Base-by-base conservation (phyloP, 2,113 vertebrate species). In the Ariopsis seemanni region DNA sequence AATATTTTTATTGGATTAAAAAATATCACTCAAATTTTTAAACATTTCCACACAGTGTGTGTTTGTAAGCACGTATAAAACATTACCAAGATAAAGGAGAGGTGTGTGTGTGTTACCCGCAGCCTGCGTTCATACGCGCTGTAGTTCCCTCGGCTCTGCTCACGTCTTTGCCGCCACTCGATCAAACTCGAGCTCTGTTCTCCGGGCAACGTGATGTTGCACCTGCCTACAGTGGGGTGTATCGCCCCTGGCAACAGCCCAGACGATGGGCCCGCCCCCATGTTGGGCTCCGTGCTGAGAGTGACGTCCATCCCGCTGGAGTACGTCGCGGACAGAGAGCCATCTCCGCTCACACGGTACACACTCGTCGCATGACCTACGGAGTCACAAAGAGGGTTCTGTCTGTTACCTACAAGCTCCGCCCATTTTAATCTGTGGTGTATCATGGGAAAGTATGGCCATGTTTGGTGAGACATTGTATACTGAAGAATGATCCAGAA, bases 261-360 rank as follows among this genome's bases (percentile, higher is more conserved):
- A 0, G 77, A 78, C 52, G 93, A 96, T 0, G 94, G 91, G 0
- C 95, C 97, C 0, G 96, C 96, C 0, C 97, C 94, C 87, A 98
- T 94, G 86, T 98, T 97, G n/a, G 98, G 97, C 92, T 99, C 98
- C 0, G 97, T 97, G 91, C 95, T 97, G 48, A 99, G 96, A 0
- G 94, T 96, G 92, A 99, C 95, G 93, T 99, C 98, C 98, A 99
- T 99, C 69, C 98, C 98, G 0, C 97, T 99, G 84, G 98, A 97
- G 93, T 99, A 97, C 7, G 97, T 96, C 88, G 97, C 97, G 5
- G 95, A 95, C 52, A 99, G 96, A 0, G 98, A 99, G 8, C 98
- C 97, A 0, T 99, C 98, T 0, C 97, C 96, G 87, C 97, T 98
- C 90, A 99, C 96, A 6, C 97, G 94, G 93, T 99, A 99, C 27